A percentile compares a stretch with the other conserved stretches of the same genome.
phyloP scores from a whole-genome alignment of 2,113 vertebrate genomes.

The Datnioides undecimradiatus region DNA sequence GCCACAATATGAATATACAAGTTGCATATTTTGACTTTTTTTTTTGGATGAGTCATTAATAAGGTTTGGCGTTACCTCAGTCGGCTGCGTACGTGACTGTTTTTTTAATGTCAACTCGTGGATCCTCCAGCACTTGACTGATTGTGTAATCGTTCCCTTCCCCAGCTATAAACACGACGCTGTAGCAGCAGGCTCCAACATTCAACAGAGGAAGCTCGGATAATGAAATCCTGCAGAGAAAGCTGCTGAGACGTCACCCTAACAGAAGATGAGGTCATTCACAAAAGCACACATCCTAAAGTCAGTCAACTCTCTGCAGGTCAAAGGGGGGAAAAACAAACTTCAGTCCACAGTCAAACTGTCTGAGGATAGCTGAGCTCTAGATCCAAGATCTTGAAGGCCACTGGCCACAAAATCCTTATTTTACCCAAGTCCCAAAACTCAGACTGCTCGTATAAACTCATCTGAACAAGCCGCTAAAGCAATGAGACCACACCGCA shows the following conservation, averaged over 20 bases:
- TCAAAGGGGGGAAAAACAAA: neutral
- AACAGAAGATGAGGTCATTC: constrained; percentile 23
- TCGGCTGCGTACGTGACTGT: neutral
- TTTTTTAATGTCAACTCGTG: constrained; percentile 4
- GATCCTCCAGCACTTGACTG: constrained; percentile 16
- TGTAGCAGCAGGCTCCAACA: constrained; percentile 51
- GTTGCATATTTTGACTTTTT: constrained; percentile 54
- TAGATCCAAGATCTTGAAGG: constrained; percentile 23
- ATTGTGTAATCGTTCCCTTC: constrained; percentile 37
- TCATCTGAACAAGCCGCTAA: constrained; percentile 16
- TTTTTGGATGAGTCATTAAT: neutral
- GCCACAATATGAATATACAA: constrained; percentile 33
- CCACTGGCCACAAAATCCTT: constrained; percentile 16
- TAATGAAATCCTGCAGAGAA: constrained; percentile 35
- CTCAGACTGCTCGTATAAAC: neutral
- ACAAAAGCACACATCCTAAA: constrained; percentile 10
- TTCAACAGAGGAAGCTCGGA: constrained; percentile 60
- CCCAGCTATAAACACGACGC: constrained; percentile 20
- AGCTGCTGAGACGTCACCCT: constrained; percentile 9
- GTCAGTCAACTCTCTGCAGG: neutral
- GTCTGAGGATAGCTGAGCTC: constrained; percentile 8
- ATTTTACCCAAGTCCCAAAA: constrained; percentile 19
- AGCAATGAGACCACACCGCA: constrained; percentile 19
- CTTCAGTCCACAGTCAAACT: neutral
- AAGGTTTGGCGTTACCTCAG: constrained; percentile 11